phyloP scores from a whole-genome alignment of 2,888 invertebrate species.

The Chrysopilus asiliformis region DNA sequence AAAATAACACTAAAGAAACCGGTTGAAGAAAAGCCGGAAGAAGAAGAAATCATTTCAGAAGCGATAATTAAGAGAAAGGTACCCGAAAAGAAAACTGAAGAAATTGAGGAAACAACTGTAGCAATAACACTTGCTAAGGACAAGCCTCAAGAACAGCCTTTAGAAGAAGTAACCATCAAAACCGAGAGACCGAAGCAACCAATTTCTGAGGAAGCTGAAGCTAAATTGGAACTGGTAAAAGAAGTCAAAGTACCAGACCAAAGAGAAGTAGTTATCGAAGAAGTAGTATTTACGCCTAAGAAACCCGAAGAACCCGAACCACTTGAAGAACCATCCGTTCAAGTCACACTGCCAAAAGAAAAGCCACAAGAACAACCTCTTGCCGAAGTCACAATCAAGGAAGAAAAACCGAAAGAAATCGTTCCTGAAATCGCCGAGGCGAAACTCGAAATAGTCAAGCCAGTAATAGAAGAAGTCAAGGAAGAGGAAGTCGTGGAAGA shows the following conservation, averaged over 20 bases:
- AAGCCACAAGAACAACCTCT: neutral
- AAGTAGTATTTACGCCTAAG: too few species aligned
- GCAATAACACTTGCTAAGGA: too few species aligned
- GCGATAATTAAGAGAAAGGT: too few species aligned
- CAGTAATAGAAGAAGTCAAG: constrained; percentile 16
- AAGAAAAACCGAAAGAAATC: constrained; percentile 24
- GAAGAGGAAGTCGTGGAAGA: constrained; percentile 23
- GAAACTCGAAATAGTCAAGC: constrained; percentile 21
- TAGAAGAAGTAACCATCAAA: constrained; percentile 18
- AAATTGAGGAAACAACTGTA: too few species aligned
- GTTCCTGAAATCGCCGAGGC: constrained; percentile 17
- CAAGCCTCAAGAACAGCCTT: neutral
- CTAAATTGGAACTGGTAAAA: constrained; percentile 21
- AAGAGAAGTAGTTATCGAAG: neutral
- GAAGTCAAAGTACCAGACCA: constrained; percentile 17
- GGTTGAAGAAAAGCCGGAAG: constrained; percentile 17
- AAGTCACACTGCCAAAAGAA: too few species aligned
- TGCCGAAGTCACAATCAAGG: constrained; percentile 19
- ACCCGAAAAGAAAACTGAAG: neutral
- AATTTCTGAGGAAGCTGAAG: constrained; percentile 14
- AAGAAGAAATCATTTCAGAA: neutral
- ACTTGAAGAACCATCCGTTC: too few species aligned
- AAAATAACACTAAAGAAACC: constrained; percentile 21
- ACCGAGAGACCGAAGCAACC: constrained; percentile 24
- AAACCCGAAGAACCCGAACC: neutral